Evolutionary conservation across 2,113 vertebrate species (phyloP), one percentile per base, ranked within the genome.

Genomic region (Menidia beryllina): DNA sequence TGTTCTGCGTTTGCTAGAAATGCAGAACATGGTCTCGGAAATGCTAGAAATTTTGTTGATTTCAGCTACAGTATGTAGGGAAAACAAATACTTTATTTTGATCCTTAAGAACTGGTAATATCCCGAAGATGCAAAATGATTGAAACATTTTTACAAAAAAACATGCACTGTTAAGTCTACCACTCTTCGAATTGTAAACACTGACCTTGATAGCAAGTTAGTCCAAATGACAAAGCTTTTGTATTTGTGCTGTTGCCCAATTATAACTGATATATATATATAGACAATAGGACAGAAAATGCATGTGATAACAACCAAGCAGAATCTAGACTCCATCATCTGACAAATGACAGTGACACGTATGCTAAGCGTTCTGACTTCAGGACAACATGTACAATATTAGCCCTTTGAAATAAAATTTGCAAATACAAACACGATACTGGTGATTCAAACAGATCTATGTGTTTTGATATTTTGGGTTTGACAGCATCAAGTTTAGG

Each of bases 391-490:
- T 21, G 25, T 24, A 50, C 20, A 50, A 0, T 39, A 55, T 62
- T 81, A 91, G 86, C 89, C 87, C 85, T 91, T 89, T 27, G 54
- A 81, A 79, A 80, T 54, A 58, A 74, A 82, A 67, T 49, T 76
- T 50, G 1, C 64, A 64, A 47, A 21, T 27, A 77, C 58, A 65
- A 75, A 72, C 54, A 84, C 54, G 81, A 68, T 19, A 75, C 49
- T 20, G 63, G 36, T 63, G 17, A 64, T 21, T 53, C 36, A 27
- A 75, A 63, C 14, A 59, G 21, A 17, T 56, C 5, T 50, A n/a
- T 45, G 43, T 76, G 23, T 36, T 23, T 15, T 67, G 10, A 73
- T 19, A 21, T 39, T 51, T 68, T 69, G 27, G 38, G 71, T 60
- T 23, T 38, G 30, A 56, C 17, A 70, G 41, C 17, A 49, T 43